These are phyloP conservation scores for Temnothorax curvispinosus DNA, from an alignment of 1,140 invertebrate genomes.

Conservation along the genomic window DNA sequence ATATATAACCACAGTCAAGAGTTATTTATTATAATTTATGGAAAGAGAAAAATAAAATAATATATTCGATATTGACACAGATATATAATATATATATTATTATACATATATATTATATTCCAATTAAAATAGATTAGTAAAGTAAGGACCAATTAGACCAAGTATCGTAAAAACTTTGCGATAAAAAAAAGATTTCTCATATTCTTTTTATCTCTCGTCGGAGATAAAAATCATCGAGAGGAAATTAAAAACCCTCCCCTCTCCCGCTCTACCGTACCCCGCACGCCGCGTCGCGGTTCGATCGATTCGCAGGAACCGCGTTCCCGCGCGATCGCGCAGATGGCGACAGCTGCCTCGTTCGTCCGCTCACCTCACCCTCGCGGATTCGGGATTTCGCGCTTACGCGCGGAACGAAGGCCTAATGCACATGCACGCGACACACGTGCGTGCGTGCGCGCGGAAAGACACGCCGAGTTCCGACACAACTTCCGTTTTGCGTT, in stretches of 20 bases:
- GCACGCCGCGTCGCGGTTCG: background rate
- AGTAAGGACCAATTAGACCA: constrained; percentile 5
- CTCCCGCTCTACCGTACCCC: background rate
- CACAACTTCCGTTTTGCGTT: background rate
- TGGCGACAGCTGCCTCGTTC: constrained; percentile 44
- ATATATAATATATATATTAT: constrained; percentile 70
- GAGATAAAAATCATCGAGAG: background rate
- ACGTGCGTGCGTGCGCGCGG: background rate
- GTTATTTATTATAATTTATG: constrained; percentile 85
- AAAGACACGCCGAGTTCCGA: constrained; percentile 10
- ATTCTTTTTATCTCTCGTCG: background rate
- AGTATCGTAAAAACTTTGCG: background rate
- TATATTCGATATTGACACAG: constrained; percentile 80
- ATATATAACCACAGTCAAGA: constrained; percentile 77
- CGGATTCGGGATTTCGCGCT: background rate
- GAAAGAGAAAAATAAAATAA: constrained; percentile 78
- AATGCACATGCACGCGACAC: background rate
- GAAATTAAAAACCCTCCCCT: background rate
- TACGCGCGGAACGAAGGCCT: background rate
- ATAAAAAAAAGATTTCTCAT: background rate
- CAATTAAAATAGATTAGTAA: constrained; percentile 76
- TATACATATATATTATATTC: constrained; percentile 73
- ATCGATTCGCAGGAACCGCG: constrained; percentile 50
- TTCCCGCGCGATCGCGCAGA: constrained; percentile 38
- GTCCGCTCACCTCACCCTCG: constrained; percentile 24